phyloP scores from a whole-genome alignment of 2,113 vertebrate genomes.

The Aix galericulata region DNA sequence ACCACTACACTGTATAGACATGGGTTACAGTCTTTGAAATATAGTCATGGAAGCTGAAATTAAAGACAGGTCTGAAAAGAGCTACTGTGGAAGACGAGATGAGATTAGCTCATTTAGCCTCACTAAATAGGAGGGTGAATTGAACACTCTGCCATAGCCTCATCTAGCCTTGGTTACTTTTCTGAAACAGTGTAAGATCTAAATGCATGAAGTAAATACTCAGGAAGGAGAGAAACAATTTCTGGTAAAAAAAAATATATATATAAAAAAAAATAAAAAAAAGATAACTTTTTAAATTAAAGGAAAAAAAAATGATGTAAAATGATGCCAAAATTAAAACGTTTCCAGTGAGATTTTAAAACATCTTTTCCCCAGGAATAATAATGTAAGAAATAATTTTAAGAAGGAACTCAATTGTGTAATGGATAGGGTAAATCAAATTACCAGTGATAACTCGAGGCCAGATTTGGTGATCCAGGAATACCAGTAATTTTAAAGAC shows the following conservation, averaged over 20 bases:
- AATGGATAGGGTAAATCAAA: not conserved
- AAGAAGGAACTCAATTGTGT: not conserved
- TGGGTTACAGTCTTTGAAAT: not conserved
- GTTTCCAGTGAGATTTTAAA: not conserved
- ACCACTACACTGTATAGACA: not conserved
- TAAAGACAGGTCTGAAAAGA: not conserved
- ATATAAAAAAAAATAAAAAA: not conserved
- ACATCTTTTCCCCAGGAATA: not conserved
- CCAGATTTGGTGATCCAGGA: not conserved
- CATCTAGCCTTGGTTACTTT: not conserved
- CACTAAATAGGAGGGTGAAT: not conserved
- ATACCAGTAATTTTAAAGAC: not conserved
- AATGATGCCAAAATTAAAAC: not conserved
- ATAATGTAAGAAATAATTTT: not conserved
- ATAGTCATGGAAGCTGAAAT: not conserved
- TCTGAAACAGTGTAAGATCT: not conserved
- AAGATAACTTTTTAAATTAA: not conserved
- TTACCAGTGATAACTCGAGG: not conserved
- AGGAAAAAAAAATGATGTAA: not conserved
- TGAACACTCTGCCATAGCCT: not conserved
- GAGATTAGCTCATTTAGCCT: not conserved
- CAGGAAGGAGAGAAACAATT: not conserved
- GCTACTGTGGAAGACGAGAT: not conserved
- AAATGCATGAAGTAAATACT: not conserved
- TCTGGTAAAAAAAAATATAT: not conserved